Base-by-base conservation (phyloP, 2,888 invertebrate species). In the Mantis religiosa region DNA sequence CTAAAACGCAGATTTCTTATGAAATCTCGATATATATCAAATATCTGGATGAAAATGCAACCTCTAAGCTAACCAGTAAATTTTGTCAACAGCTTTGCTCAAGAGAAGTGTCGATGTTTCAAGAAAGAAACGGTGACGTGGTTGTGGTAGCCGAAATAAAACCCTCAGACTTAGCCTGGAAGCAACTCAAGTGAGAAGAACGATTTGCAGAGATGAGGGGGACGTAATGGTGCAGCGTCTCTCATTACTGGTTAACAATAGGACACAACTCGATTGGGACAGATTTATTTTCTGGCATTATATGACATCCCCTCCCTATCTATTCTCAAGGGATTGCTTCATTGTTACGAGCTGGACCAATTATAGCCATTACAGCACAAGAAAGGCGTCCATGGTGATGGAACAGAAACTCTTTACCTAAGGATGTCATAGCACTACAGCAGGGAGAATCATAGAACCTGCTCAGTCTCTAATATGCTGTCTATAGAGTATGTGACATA, bases 191-290 rank as follows among this genome's bases (percentile, higher is more conserved):
- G 54, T 25, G 54, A 41, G 41, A 41, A 41, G 41, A 41, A 41
- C 41, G 41, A 41, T 41, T 41, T 41, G 47, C 47, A 27, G 47
- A 47, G 27, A 12, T 28, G 28, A 25, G 86, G 81, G 14, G 86
- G 81, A 15, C 28, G 28, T 47, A 85, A 85, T 85, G 85, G 34
- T 25, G 85, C 85, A 81, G 86, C 81, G 27, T 86, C 86, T 86
- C 86, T 86, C 86, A 86, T 86, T 86, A 86, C 86, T 81, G 81
- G 71, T 81, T 81, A 86, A 86, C 86, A 86, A 86, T 86, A 30
- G 86, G 28, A 86, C 81, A 86, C 86, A 86, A 88, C 81, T 88
- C 88, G 82, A 88, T 84, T 88, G 88, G 88, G 88, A 88, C 88
- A 88, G 88, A 88, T 88, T 88, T 84, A 88, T 88, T 88, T 81